These are phyloP conservation scores for Anabas testudineus DNA, from an alignment of 2,797 vertebrate genomes.

Conservation along the genomic window DNA sequence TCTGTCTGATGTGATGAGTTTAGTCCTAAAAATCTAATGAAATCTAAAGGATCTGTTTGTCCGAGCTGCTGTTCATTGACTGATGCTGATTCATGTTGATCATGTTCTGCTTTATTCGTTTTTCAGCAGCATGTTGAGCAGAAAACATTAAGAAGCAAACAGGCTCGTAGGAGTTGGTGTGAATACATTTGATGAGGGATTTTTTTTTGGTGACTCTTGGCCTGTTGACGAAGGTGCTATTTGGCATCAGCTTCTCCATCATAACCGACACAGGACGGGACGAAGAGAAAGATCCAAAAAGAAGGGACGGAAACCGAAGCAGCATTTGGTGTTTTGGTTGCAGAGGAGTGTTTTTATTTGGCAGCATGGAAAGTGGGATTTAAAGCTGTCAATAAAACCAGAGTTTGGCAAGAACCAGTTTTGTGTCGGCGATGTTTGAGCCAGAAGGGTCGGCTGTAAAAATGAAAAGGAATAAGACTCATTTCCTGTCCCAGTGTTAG, in stretches of 20 bases:
- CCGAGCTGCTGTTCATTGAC: background rate
- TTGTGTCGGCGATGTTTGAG: background rate
- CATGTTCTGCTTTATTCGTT: background rate
- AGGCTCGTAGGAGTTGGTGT: constrained; percentile 41
- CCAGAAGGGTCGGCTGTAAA: constrained; percentile 20
- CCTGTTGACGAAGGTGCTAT: constrained; percentile 36
- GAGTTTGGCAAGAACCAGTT: constrained; percentile 23
- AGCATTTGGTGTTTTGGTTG: constrained; percentile 48
- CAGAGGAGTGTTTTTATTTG: constrained; percentile 51
- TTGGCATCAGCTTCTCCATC: constrained; percentile 14
- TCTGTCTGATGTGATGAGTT: no score
- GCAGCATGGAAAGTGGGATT: constrained; percentile 42
- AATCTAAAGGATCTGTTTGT: no score
- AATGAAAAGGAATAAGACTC: background rate
- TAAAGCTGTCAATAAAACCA: constrained; percentile 46
- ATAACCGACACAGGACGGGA: constrained; percentile 12
- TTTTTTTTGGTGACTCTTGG: constrained; percentile 21
- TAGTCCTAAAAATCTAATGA: no score
- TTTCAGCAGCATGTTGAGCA: background rate
- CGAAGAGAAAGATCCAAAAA: constrained; percentile 1
- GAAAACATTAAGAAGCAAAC: background rate
- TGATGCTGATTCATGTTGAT: constrained; percentile 7
- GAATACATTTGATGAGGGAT: constrained; percentile 26
- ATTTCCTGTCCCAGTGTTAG: no score
- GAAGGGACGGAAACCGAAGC: background rate